phyloP scores from a whole-genome alignment of 2,113 vertebrate species.

The Megalops atlanticus region DNA sequence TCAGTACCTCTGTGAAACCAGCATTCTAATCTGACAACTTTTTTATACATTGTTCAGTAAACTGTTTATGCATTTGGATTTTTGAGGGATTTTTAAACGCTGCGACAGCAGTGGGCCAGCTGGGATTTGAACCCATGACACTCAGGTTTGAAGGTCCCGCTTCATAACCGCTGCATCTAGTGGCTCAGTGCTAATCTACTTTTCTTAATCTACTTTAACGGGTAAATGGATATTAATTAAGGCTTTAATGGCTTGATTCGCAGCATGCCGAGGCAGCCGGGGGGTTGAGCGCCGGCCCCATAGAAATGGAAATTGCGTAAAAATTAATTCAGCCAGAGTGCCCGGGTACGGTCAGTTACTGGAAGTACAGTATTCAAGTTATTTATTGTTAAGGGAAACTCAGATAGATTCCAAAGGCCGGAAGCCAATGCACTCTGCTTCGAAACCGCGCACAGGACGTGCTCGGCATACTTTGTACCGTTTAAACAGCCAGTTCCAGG shows the following conservation, averaged over 20 bases:
- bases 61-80: neutral
- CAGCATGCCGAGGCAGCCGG: neutral
- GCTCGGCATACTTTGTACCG: neutral
- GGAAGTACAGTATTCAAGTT: constrained; percentile 21
- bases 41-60: neutral
- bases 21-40: too few relatives aligned
- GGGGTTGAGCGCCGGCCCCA: neutral
- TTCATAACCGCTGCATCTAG: neutral
- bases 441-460: neutral
- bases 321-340: neutral
- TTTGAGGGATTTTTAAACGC: neutral
- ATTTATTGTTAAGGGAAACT: constrained; percentile 25
- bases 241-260: neutral
- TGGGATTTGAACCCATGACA: constrained; percentile 3
- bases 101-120: neutral
- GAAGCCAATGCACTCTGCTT: neutral
- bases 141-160: neutral
- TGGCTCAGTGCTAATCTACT: neutral
- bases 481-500: neutral
- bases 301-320: neutral
- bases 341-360: constrained; percentile 6
- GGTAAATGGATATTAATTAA: constrained; percentile 19
- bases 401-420: neutral
- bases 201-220: neutral
- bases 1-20: too few relatives aligned